These are phyloP conservation scores for Agelastica alni DNA, from an alignment of 2,888 invertebrate genomes.

Conservation along the genomic window DNA sequence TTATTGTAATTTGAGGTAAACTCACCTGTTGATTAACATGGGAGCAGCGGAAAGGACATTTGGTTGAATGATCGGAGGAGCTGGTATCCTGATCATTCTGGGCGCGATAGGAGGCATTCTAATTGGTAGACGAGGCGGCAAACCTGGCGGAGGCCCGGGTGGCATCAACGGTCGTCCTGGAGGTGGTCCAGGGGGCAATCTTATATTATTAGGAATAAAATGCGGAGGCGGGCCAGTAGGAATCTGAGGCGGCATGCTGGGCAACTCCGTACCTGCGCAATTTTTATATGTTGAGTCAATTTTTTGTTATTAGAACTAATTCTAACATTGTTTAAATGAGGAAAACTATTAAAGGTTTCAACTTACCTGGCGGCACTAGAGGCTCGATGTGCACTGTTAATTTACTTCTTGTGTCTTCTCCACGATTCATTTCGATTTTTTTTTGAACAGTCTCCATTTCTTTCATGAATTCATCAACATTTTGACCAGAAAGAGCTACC, in stretches of 20 bases:
- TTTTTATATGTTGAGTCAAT: too few species aligned
- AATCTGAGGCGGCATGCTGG: conserved; percentile 39
- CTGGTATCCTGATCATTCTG: conserved; percentile 52
- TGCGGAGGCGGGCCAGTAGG: conserved; percentile 57
- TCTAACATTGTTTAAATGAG: too few species aligned
- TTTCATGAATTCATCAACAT: conserved; percentile 90
- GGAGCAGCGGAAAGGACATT: conserved; percentile 83
- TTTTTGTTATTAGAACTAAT: too few species aligned
- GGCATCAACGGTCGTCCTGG: conserved; percentile 57
- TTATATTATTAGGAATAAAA: conserved; percentile 47
- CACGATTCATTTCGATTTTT: conserved; percentile 62
- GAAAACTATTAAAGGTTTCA: too few species aligned
- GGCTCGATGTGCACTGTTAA: conserved; percentile 43
- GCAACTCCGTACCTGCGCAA: conserved; percentile 33
- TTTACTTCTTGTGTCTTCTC: conserved; percentile 38
- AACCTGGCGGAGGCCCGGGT: conserved; percentile 63
- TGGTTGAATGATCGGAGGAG: conserved; percentile 52
- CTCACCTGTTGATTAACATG: conserved; percentile 74
- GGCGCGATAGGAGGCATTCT: conserved; percentile 61
- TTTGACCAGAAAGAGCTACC: conserved; percentile 88
- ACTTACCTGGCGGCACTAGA: conserved; percentile 39
- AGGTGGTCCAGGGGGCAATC: conserved; percentile 61
- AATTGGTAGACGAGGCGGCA: conserved; percentile 62
- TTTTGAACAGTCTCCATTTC: conserved; percentile 88
- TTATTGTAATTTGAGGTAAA: background rate